phyloP scores from a whole-genome alignment of 2,888 invertebrate species.

The Euplagia quadripunctaria region DNA sequence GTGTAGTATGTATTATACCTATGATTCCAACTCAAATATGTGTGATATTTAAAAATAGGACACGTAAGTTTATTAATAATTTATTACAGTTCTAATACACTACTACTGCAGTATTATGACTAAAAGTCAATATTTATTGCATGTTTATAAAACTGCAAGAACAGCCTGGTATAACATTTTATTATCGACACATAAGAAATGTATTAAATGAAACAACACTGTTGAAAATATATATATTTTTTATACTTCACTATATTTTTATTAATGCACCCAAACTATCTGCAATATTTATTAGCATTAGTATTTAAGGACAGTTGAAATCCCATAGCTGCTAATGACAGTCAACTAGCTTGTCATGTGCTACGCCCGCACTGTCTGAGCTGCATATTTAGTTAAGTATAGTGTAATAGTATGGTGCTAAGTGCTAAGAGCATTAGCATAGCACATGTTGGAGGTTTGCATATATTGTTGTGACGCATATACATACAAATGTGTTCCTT shows the following conservation, averaged over 20 bases:
- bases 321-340: too few relatives aligned
- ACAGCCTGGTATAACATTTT: neutral
- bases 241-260: neutral
- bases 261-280: neutral
- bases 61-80: neutral
- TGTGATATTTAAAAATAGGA: slow-evolving; percentile 43
- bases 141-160: neutral
- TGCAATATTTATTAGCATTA: neutral
- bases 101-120: slow-evolving; percentile 1
- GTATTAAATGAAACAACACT: neutral
- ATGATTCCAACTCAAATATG: slow-evolving; percentile 39
- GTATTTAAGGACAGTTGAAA: neutral
- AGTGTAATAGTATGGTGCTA: too few relatives aligned
- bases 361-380: too few relatives aligned
- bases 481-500: too few relatives aligned
- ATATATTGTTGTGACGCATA: too few relatives aligned
- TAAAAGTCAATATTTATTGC: slow-evolving; percentile 1
- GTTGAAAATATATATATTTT: neutral
- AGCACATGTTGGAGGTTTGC: too few relatives aligned
- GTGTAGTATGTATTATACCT: slow-evolving; percentile 26
- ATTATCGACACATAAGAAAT: neutral
- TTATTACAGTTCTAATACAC: neutral
- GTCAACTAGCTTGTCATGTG: too few relatives aligned
- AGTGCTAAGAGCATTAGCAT: too few relatives aligned
- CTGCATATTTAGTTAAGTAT: too few relatives aligned